A percentile compares a stretch with the other conserved stretches of the same genome.
phyloP scores from a whole-genome alignment of 2,113 vertebrate genomes.

The Elaphurus davidianus region DNA sequence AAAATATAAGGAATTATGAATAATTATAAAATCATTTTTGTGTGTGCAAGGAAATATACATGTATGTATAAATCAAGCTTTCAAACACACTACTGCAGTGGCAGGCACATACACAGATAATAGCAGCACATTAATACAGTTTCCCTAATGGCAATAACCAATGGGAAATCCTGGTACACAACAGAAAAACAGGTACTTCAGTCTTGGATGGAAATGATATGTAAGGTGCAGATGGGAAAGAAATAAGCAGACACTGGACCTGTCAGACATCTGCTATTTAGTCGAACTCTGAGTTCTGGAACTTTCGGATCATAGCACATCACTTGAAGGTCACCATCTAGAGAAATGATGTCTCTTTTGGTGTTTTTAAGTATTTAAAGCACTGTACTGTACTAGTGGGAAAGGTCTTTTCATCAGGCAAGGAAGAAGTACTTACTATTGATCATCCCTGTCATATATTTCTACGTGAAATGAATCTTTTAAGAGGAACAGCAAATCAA shows the following conservation, averaged over 20 bases:
- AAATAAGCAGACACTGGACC: neutral
- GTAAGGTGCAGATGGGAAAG: neutral
- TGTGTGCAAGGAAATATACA: neutral
- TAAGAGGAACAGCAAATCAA: neutral
- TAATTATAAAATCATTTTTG: neutral
- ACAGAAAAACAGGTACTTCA: neutral
- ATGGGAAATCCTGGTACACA: neutral
- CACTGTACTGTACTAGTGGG: neutral
- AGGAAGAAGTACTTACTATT: neutral
- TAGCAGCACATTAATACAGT: neutral
- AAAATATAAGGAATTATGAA: neutral
- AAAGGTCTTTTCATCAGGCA: neutral
- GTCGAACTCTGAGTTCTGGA: neutral
- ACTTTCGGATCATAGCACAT: neutral
- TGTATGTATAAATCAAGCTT: neutral
- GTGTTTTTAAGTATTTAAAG: neutral
- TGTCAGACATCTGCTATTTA: neutral
- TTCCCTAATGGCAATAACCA: neutral
- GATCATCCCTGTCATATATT: neutral
- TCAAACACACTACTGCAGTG: neutral
- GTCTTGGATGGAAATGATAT: neutral
- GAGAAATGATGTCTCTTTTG: neutral
- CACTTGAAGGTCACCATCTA: neutral
- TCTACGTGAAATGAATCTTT: neutral
- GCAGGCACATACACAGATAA: neutral